Evolutionary conservation across 2,113 vertebrate species (phyloP).

Genomic region (Crotalus tigris): DNA sequence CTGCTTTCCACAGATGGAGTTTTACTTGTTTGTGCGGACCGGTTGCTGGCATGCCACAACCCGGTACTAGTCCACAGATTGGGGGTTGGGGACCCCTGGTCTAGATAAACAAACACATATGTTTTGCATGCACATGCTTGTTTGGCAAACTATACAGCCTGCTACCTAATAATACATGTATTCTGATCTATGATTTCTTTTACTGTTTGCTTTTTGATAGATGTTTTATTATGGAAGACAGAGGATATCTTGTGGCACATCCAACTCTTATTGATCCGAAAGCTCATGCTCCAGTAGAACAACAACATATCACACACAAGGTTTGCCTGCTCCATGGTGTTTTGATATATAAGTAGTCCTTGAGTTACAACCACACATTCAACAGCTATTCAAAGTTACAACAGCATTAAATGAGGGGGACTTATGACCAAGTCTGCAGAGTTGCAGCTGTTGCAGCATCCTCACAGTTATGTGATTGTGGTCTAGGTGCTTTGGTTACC

Average conservation of each 20-base stretch:
- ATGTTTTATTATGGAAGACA: constrained; percentile 99
- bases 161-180: not conserved
- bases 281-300: constrained; percentile 94
- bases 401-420: not conserved
- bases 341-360: accelerated
- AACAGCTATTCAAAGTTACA: not conserved
- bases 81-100: too few species aligned
- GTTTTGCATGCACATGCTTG: not conserved
- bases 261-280: constrained; percentile 98
- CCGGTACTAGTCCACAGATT: too few species aligned
- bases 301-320: constrained; percentile 99
- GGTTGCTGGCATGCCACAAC: too few species aligned
- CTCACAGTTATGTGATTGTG: not conserved
- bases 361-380: not conserved
- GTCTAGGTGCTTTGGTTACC: not conserved
- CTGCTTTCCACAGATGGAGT: too few species aligned
- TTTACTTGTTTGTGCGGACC: too few species aligned
- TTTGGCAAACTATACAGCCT: not conserved
- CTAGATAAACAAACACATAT: not conserved
- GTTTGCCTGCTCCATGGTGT: constrained; percentile 61
- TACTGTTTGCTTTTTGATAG: constrained; percentile 60
- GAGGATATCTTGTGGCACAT: constrained; percentile 95
- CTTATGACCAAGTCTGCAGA: not conserved
- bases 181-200: not conserved
- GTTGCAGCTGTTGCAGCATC: not conserved